These are phyloP conservation scores for Ctenicera cuprea DNA, from an alignment of 2,888 invertebrate species.

Conservation along the genomic window DNA sequence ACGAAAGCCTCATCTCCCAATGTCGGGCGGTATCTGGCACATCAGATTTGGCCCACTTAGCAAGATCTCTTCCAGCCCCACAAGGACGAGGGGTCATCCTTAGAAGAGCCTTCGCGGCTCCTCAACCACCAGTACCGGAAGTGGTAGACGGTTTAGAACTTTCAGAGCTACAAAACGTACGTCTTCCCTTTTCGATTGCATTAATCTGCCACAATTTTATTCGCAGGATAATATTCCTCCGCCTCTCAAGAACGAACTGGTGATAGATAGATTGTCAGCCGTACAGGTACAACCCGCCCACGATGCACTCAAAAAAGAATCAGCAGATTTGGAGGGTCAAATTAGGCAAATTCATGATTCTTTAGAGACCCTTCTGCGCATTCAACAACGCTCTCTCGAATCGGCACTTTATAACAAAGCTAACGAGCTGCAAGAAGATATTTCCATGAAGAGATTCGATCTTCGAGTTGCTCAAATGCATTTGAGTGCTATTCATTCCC, in stretches of 20 bases:
- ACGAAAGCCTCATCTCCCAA: conserved; percentile 86
- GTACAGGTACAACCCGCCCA: conserved; percentile 83
- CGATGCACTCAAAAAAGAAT: conserved; percentile 88
- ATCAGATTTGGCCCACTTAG: conserved; percentile 86
- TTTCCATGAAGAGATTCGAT: conserved; percentile 95
- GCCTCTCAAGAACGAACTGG: conserved; percentile 87
- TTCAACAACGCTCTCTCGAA: conserved; percentile 87
- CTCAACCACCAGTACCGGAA: conserved; percentile 79
- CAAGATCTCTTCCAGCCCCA: conserved; percentile 79
- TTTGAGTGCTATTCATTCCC: conserved; percentile 91
- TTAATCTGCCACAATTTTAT: background rate
- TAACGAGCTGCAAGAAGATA: conserved; percentile 96
- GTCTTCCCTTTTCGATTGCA: background rate
- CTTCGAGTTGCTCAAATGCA: conserved; percentile 93
- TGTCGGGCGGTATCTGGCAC: conserved; percentile 85
- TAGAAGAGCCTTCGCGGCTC: conserved; percentile 78
- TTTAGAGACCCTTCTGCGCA: conserved; percentile 86
- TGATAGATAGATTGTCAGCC: conserved; percentile 85
- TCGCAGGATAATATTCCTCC: conserved; percentile 82
- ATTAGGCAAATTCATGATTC: conserved; percentile 92
- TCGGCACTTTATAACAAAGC: conserved; percentile 93
- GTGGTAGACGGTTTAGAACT: conserved; percentile 72
- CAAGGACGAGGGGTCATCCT: conserved; percentile 72
- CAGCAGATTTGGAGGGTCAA: conserved; percentile 88
- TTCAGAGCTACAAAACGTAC: conserved; percentile 26